Conservation (phyloP, 2,113 vertebrate species). For the Brachypteracias leptosomus region DNA sequence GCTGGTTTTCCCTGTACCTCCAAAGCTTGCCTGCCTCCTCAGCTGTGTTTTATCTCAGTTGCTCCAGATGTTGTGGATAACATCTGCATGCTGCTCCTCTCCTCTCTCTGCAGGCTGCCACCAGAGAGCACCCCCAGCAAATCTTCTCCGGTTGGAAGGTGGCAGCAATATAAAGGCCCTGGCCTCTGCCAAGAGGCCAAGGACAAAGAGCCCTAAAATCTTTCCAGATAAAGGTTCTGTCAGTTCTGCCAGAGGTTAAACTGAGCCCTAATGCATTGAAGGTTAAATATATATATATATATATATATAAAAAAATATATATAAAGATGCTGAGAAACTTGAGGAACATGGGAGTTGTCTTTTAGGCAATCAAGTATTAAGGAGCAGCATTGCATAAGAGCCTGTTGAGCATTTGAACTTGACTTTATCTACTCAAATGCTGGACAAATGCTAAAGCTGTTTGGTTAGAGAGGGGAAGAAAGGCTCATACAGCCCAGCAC, state of each 20-base stretch:
- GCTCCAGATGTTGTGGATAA: not conserved
- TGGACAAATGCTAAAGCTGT: not conserved
- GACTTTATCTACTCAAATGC: not conserved
- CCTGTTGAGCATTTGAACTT: rapidly evolving
- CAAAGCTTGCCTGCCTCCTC: not conserved
- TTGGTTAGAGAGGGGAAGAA: not conserved
- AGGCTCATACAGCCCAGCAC: not conserved
- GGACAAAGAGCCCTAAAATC: not conserved
- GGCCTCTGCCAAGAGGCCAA: not conserved
- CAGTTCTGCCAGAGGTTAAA: not conserved
- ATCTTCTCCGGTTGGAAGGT: not conserved
- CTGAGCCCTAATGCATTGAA: not conserved
- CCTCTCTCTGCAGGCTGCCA: not conserved
- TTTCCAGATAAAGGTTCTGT: not conserved
- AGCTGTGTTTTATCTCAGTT: not conserved
- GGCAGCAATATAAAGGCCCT: not conserved
- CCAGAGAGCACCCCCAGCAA: not conserved
- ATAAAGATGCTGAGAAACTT: not conserved
- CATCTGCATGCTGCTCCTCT: not conserved
- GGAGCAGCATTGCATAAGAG: not conserved
- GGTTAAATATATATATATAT: too few species aligned
- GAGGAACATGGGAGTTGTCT: not conserved
- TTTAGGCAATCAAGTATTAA: not conserved
- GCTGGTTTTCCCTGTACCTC: not conserved
- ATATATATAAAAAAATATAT: too few species aligned